These are phyloP conservation scores for Umimayanthus chanpuru DNA, from an alignment of 92 coral and sea anemone genomes.

Conservation along the genomic window DNA sequence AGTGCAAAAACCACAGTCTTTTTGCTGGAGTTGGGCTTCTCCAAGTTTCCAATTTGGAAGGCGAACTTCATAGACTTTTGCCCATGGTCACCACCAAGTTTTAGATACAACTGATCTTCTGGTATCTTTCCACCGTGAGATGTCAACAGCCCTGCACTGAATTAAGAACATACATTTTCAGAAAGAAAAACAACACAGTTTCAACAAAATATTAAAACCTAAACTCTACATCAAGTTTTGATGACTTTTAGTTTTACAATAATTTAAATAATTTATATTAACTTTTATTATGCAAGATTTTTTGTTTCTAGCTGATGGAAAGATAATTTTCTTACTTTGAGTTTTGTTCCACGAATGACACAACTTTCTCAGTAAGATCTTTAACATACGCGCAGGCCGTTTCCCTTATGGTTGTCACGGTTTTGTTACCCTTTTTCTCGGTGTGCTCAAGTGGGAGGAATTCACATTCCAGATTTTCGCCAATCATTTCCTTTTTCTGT, in stretches of 20 bases:
- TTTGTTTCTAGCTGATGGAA: too few relatives aligned
- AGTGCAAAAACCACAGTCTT: conserved; percentile 39
- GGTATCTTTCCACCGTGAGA: conserved; percentile 40
- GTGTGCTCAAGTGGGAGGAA: conserved; percentile 34
- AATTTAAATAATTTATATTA: too few relatives aligned
- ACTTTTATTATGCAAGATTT: too few relatives aligned
- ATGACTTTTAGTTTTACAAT: too few relatives aligned
- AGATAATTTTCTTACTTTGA: too few relatives aligned
- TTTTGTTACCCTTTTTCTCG: conserved; percentile 4
- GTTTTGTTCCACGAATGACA: conserved; percentile 33
- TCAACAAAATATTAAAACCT: too few relatives aligned
- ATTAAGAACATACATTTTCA: too few relatives aligned
- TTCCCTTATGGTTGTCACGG: conserved; percentile 3
- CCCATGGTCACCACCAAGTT: conserved; percentile 44
- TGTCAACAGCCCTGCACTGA: conserved; percentile 21
- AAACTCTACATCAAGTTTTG: too few relatives aligned
- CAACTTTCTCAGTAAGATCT: conserved; percentile 26
- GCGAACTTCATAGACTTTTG: conserved; percentile 48
- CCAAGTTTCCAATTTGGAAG: conserved; percentile 36
- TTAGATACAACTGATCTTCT: too few relatives aligned
- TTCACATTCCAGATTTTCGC: not conserved
- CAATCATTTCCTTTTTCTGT: conserved; percentile 15
- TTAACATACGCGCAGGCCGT: conserved; percentile 33
- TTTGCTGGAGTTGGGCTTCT: conserved; percentile 45
- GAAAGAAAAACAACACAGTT: too few relatives aligned